Conservation (phyloP, 1,140 invertebrate species). For the Drosophila orena region DNA sequence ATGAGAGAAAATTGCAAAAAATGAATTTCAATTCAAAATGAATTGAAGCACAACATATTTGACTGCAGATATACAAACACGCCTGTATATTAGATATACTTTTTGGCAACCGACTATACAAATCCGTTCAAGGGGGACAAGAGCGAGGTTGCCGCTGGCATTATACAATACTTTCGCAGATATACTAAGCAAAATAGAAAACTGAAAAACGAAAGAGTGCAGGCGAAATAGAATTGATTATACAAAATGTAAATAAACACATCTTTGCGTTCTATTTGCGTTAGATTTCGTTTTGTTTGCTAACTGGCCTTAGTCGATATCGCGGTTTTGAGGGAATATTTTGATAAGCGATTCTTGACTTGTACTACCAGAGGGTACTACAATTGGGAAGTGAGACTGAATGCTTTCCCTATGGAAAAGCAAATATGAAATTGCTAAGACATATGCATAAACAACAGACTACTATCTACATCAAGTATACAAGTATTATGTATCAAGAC, state of each 20-base stretch:
- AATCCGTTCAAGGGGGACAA: slow-evolving; percentile 19
- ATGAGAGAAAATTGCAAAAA: not conserved
- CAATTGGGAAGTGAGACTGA: too few species aligned
- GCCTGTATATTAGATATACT: slow-evolving; percentile 15
- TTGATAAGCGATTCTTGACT: slow-evolving; percentile 6
- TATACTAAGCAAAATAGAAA: slow-evolving; percentile 28
- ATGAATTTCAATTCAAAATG: not conserved
- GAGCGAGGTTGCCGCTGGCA: slow-evolving; percentile 30
- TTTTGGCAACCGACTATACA: slow-evolving; percentile 60
- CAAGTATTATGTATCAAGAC: too few species aligned
- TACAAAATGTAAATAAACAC: slow-evolving; percentile 49
- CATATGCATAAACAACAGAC: too few species aligned
- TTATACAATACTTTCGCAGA: slow-evolving; percentile 54
- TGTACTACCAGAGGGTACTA: not conserved
- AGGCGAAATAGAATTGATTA: slow-evolving; percentile 33
- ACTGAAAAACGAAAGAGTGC: slow-evolving; percentile 13
- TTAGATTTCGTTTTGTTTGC: slow-evolving; percentile 3
- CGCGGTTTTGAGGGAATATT: slow-evolving; percentile 1
- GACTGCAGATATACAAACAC: slow-evolving; percentile 1
- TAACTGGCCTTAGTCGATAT: not conserved
- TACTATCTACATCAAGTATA: too few species aligned
- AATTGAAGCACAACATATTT: slow-evolving; percentile 11
- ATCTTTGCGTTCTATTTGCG: slow-evolving; percentile 25
- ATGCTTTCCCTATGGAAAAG: too few species aligned
- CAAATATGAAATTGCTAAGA: too few species aligned